phyloP scores from a whole-genome alignment of 2,113 vertebrate genomes.

The Bucco capensis region DNA sequence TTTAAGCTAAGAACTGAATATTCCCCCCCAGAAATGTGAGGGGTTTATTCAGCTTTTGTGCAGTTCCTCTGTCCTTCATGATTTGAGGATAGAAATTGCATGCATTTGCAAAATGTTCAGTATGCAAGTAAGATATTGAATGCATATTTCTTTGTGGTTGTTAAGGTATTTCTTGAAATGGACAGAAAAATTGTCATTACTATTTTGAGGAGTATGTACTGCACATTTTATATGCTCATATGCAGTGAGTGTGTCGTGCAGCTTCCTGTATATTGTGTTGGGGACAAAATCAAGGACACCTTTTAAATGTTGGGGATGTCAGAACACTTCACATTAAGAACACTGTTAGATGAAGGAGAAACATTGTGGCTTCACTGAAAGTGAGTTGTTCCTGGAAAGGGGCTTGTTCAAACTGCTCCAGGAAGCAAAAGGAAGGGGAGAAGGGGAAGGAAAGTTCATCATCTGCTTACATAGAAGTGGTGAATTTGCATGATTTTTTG shows the following conservation, averaged over 20 bases:
- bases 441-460: background rate
- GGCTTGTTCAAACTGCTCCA: background rate
- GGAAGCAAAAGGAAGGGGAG: background rate
- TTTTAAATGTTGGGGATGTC: background rate
- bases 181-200: background rate
- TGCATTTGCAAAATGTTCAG: background rate
- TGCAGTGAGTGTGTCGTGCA: background rate
- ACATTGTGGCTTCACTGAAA: background rate
- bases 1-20: background rate
- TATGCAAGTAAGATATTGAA: background rate
- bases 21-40: background rate
- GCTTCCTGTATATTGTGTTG: background rate
- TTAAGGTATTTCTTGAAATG: background rate
- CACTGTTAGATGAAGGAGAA: background rate
- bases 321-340: background rate
- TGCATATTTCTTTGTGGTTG: background rate
- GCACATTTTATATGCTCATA: background rate
- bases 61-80: background rate
- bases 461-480: background rate
- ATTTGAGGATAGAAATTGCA: background rate
- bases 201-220: background rate
- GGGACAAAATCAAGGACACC: background rate
- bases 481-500: background rate
- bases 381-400: background rate
- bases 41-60: background rate